These are phyloP conservation scores for Patiria miniata DNA, from an alignment of 35 echinoderm and acorn worm genomes.

Conservation along the genomic window DNA sequence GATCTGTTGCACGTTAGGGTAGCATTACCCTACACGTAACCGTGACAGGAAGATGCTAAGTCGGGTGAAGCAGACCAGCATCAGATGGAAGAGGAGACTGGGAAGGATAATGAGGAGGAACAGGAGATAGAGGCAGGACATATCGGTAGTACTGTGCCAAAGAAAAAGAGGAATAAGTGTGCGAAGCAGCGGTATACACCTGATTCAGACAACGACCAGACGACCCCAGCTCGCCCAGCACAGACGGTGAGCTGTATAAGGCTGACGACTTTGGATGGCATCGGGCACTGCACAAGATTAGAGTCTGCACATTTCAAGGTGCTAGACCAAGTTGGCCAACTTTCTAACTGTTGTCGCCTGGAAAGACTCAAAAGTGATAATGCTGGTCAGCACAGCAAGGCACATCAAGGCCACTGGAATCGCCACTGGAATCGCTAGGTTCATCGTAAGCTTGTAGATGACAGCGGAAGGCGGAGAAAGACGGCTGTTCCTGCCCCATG, in stretches of 20 bases:
- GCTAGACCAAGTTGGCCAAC: no score
- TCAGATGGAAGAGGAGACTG: background rate
- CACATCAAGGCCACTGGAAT: conserved; percentile 36
- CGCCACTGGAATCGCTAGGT: background rate
- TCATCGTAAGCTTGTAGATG: background rate
- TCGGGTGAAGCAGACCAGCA: background rate
- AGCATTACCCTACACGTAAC: no score
- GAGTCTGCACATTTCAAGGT: no score
- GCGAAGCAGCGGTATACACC: no score
- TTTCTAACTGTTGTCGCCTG: background rate
- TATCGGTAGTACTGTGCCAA: background rate
- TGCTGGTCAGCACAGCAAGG: conserved; percentile 20
- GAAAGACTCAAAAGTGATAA: conserved; percentile 13
- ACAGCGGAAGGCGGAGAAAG: background rate
- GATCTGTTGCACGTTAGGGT: no score
- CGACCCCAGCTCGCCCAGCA: no score
- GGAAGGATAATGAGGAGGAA: background rate
- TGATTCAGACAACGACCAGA: no score
- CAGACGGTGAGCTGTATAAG: no score
- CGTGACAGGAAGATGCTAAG: no score
- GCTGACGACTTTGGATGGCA: no score
- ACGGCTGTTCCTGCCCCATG: background rate
- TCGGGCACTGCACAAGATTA: no score
- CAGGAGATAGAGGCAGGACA: background rate
- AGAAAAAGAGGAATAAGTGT: no score